A percentile compares a stretch with the other conserved stretches of the same genome.
These are phyloP conservation scores for Platysternon megacephalum DNA, from an alignment of 2,113 vertebrate genomes.

Conservation along the genomic window DNA sequence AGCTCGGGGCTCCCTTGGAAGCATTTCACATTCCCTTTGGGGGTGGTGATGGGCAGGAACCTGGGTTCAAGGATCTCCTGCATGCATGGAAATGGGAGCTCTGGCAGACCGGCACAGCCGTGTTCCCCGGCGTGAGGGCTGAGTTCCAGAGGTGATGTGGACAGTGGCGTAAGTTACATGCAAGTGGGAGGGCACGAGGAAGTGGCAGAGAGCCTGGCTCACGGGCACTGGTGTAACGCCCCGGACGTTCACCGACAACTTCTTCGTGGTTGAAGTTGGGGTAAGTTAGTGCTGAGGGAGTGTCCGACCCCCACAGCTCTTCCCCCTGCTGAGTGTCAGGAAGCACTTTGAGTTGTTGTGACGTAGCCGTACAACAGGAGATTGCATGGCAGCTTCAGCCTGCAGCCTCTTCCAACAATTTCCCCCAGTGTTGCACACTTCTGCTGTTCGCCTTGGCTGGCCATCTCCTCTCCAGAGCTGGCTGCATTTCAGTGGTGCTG, in stretches of 20 bases:
- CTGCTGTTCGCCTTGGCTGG: neutral
- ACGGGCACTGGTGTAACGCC: neutral
- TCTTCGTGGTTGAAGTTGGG: neutral
- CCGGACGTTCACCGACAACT: neutral
- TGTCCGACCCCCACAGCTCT: neutral
- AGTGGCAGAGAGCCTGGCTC: neutral
- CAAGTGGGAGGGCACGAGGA: neutral
- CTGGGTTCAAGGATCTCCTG: neutral
- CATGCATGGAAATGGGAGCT: neutral
- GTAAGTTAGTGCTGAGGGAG: neutral
- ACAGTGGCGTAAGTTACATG: neutral
- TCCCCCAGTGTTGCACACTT: neutral
- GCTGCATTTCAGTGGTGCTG: neutral
- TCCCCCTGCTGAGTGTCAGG: neutral
- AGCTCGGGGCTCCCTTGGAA: neutral
- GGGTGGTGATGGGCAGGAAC: neutral
- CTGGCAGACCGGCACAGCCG: neutral
- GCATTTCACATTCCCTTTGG: neutral
- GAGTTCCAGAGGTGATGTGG: neutral
- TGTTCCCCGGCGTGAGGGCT: neutral
- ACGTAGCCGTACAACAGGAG: neutral
- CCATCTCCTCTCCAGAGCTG: neutral
- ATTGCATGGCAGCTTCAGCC: neutral
- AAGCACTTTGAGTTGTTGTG: neutral
- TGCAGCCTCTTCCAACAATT: neutral